Conservation (phyloP, 2,113 vertebrate species). For the Phycodurus eques region DNA sequence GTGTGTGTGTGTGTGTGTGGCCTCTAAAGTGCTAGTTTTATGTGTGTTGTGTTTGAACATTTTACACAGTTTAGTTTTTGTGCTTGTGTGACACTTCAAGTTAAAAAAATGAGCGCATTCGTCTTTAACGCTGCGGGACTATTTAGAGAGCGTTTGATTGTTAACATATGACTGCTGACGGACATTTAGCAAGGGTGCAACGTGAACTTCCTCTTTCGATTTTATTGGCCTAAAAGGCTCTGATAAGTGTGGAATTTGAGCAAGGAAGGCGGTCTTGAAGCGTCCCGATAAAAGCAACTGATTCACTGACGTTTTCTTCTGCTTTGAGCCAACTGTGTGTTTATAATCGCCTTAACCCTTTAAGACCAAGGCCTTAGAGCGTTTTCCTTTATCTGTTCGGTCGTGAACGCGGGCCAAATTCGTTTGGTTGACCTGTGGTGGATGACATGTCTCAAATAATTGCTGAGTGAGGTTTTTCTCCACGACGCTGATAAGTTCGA, state of each 20-base stretch:
- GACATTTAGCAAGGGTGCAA: slow-evolving; percentile 30
- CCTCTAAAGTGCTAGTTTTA: neutral
- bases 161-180: neutral
- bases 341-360: slow-evolving; percentile 19
- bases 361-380: slow-evolving; percentile 33
- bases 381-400: slow-evolving; percentile 34
- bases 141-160: neutral
- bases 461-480: slow-evolving; percentile 36
- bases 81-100: neutral
- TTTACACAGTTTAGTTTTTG: neutral
- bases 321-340: slow-evolving; percentile 20
- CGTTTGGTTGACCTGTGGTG: slow-evolving; percentile 31
- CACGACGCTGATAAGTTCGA: slow-evolving; percentile 25
- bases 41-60: neutral
- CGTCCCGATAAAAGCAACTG: neutral
- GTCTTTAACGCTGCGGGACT: neutral
- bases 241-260: slow-evolving; percentile 1
- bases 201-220: slow-evolving; percentile 10
- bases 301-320: slow-evolving; percentile 7
- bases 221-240: slow-evolving; percentile 12
- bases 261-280: slow-evolving; percentile 15
- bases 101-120: neutral
- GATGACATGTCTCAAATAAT: slow-evolving; percentile 52
- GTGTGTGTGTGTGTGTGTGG: neutral
- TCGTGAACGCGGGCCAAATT: slow-evolving; percentile 16